phyloP scores from a whole-genome alignment of 2,888 invertebrate genomes.

The Cheilosia urbana region DNA sequence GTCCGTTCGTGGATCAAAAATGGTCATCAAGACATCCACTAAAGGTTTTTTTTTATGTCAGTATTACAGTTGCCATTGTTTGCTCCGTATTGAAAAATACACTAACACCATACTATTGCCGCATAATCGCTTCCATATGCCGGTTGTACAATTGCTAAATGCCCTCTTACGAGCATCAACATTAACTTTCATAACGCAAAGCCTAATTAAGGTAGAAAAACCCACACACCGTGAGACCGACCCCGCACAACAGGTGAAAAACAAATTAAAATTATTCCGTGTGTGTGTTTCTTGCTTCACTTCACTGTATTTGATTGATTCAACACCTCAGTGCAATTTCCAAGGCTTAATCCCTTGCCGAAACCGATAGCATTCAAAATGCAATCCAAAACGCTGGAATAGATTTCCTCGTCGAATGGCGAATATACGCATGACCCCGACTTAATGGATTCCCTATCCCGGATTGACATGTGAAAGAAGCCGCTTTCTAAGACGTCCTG shows the following conservation, averaged over 20 bases:
- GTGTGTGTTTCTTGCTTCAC: neutral
- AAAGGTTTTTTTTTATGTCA: too few species aligned
- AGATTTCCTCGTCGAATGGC: constrained; percentile 7
- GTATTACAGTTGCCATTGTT: too few species aligned
- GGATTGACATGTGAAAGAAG: constrained; percentile 75
- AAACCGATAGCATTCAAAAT: neutral
- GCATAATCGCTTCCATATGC: too few species aligned
- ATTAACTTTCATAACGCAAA: constrained; percentile 2
- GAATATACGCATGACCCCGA: constrained; percentile 8
- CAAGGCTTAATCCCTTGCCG: constrained; percentile 6
- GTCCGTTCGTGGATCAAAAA: too few species aligned
- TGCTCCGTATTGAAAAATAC: too few species aligned
- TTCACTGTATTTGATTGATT: constrained; percentile 65
- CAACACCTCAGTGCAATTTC: constrained; percentile 49
- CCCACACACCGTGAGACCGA: constrained; percentile 34
- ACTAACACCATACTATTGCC: too few species aligned
- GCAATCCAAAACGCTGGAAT: constrained; percentile 14
- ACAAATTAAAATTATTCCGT: constrained; percentile 61
- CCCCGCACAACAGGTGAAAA: constrained; percentile 68
- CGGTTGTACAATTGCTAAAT: neutral
- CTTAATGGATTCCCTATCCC: constrained; percentile 57
- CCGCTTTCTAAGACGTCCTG: constrained; percentile 77
- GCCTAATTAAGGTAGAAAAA: constrained; percentile 37
- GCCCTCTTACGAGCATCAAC: neutral
- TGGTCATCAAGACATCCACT: too few species aligned